A percentile compares a stretch with the other conserved stretches of the same genome.
phyloP scores from a whole-genome alignment of 2,888 invertebrate genomes.

The Drosophila gaucha region DNA sequence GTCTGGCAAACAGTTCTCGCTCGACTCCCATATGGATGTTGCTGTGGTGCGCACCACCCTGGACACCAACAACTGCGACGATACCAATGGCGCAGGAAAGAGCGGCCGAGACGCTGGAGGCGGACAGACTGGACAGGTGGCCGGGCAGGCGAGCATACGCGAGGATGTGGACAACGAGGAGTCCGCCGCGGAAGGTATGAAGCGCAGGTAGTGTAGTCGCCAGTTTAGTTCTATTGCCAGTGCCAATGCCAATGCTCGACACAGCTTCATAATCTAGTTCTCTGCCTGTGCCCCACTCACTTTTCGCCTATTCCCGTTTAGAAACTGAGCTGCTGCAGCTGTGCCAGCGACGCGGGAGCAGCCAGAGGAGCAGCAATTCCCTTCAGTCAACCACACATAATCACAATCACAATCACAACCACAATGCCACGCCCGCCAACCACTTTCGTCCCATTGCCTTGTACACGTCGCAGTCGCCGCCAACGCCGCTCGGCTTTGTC shows the following conservation, averaged over 20 bases:
- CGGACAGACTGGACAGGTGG: background rate
- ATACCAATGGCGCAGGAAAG: constrained; percentile 27
- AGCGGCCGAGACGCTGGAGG: too few species aligned
- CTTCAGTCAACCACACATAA: constrained; percentile 11
- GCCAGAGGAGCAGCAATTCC: constrained; percentile 2
- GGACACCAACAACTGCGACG: constrained; percentile 84
- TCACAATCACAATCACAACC: constrained; percentile 6
- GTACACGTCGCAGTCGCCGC: constrained; percentile 11
- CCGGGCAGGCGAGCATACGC: constrained; percentile 58
- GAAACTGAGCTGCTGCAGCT: constrained; percentile 68
- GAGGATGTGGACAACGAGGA: constrained; percentile 83
- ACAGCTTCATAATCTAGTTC: background rate
- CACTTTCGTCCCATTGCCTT: constrained; percentile 67
- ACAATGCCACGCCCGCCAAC: constrained; percentile 43
- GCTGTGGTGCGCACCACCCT: constrained; percentile 88
- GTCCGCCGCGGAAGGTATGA: constrained; percentile 84
- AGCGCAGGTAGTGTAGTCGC: constrained; percentile 84
- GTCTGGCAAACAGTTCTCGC: constrained; percentile 95
- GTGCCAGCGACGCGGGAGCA: constrained; percentile 32
- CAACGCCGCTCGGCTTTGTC: background rate
- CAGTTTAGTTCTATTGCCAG: constrained; percentile 57
- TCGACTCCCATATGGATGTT: constrained; percentile 96
- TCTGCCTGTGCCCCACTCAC: background rate
- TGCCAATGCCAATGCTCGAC: constrained; percentile 30
- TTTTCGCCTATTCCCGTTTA: constrained; percentile 13